phyloP scores from a whole-genome alignment of 1,140 invertebrate species.

The Spodoptera litura region DNA sequence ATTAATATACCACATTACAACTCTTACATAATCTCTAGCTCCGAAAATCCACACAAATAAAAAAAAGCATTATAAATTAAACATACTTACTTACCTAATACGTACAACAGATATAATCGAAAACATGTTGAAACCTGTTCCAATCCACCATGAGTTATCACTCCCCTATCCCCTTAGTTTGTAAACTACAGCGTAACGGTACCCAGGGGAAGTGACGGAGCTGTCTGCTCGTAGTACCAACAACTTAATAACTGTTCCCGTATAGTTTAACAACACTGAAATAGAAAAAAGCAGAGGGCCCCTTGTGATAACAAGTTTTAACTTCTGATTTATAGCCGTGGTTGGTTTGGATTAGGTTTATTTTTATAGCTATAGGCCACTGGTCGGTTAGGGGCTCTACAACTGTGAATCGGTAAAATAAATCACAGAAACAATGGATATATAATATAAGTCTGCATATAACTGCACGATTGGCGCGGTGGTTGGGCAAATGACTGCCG shows the following conservation, averaged over 20 bases:
- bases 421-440: too few species aligned
- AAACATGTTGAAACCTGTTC: conserved; percentile 23
- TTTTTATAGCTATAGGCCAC: neutral
- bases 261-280: neutral
- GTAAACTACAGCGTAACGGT: conserved; percentile 26
- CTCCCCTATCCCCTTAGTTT: conserved; percentile 4
- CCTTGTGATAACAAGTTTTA: conserved; percentile 8
- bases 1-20: too few species aligned
- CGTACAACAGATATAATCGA: conserved; percentile 1
- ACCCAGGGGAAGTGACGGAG: conserved; percentile 9
- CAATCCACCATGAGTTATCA: conserved; percentile 20
- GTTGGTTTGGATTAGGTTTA: neutral
- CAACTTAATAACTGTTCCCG: conserved; percentile 27
- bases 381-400: too few species aligned
- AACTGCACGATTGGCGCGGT: too few species aligned
- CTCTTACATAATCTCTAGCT: too few species aligned
- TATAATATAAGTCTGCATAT: too few species aligned
- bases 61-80: neutral
- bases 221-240: conserved; percentile 9
- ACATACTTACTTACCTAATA: neutral
- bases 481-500: too few species aligned
- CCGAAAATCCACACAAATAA: neutral
- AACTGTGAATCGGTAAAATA: too few species aligned
- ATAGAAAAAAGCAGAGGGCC: conserved; percentile 5
- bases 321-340: conserved; percentile 1